phyloP scores from a whole-genome alignment of 2,113 vertebrate genomes.

The Phyllostomus discolor region DNA sequence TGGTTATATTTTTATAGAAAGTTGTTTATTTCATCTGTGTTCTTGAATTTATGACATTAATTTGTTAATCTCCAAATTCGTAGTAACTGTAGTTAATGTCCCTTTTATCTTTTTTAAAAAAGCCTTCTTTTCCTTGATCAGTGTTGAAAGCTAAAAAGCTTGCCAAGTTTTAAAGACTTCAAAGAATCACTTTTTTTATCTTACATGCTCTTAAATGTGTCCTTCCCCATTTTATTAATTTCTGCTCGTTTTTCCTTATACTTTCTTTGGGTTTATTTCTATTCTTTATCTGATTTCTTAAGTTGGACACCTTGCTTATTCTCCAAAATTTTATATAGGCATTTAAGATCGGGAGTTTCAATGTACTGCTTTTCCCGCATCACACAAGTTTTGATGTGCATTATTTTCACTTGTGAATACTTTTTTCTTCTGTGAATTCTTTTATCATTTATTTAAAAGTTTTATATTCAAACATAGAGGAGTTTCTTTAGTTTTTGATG shows the following conservation, averaged over 20 bases:
- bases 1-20: neutral
- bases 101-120: neutral
- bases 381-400: neutral
- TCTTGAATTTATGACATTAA: constrained; percentile 9
- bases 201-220: constrained; percentile 1
- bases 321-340: neutral
- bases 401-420: constrained; percentile 3
- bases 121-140: neutral
- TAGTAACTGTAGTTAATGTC: neutral
- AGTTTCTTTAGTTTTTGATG: neutral
- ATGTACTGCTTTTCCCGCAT: neutral
- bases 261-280: neutral
- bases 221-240: neutral
- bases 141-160: constrained; percentile 1
- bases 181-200: neutral
- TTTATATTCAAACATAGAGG: neutral
- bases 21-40: neutral
- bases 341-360: neutral
- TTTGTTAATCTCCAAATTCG: constrained; percentile 18
- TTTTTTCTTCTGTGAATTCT: constrained; percentile 18
- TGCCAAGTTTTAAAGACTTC: neutral
- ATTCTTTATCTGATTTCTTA: neutral
- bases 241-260: neutral
- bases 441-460: neutral
- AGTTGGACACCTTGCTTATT: neutral